A percentile compares a stretch with the other conserved stretches of the same genome.
phyloP scores from a whole-genome alignment of 2,113 vertebrate genomes.

The pig (Sus scrofa) region DNA sequence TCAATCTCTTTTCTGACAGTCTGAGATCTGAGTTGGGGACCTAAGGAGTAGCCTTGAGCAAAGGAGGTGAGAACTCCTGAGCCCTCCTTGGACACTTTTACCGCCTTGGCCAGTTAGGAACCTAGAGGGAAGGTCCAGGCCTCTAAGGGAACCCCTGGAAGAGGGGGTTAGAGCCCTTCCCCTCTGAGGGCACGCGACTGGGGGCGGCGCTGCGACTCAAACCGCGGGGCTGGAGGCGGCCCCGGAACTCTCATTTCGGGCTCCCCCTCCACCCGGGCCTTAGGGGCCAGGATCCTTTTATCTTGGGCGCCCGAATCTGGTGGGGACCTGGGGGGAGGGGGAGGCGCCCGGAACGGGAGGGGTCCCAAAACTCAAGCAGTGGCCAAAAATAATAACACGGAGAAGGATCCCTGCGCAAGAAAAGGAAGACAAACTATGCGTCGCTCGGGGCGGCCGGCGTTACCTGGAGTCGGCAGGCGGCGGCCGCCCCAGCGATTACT shows the following conservation, averaged over 20 bases:
- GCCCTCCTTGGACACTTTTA: neutral
- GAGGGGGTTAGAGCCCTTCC: neutral
- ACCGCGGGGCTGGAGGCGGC: neutral
- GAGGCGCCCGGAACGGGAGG: neutral
- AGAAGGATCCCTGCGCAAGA: slow-evolving; percentile 42
- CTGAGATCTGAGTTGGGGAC: neutral
- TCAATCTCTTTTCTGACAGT: neutral
- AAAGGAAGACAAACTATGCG: slow-evolving; percentile 59
- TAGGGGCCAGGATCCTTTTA: neutral
- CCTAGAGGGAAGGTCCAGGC: neutral
- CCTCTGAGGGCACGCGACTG: neutral
- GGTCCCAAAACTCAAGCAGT: slow-evolving; percentile 61
- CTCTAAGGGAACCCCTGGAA: neutral
- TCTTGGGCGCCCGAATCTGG: neutral
- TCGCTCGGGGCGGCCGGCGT: slow-evolving; percentile 67
- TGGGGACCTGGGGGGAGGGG: neutral
- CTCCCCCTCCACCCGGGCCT: neutral
- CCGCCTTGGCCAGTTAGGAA: neutral
- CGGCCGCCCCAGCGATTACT: slow-evolving; percentile 78
- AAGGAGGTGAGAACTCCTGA: neutral
- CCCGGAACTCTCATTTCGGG: slow-evolving; percentile 2
- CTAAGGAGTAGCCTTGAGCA: neutral
- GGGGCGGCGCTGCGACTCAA: slow-evolving; percentile 26
- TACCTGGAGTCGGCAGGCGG: slow-evolving; percentile 83
- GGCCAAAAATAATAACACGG: slow-evolving; percentile 73